Percentiles rank a stretch among this genome's conserved stretches.
These are phyloP conservation scores for Lutjanus campechanus DNA, from an alignment of 2,797 vertebrate genomes.

Conservation along the genomic window DNA sequence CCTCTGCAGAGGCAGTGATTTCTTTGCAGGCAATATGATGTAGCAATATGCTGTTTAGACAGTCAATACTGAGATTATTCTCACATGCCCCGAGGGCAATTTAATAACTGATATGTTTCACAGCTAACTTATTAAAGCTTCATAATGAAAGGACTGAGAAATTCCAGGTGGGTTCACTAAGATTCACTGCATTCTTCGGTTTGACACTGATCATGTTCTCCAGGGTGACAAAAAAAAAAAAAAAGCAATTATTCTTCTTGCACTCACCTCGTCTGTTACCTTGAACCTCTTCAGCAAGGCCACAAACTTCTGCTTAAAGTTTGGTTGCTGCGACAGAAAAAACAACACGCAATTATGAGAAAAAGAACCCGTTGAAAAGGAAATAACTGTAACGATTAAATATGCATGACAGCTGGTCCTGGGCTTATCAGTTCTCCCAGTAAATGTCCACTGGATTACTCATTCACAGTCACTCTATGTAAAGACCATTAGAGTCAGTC, in stretches of 20 bases:
- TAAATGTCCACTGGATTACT: constrained; percentile 72
- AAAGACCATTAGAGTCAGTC: constrained; percentile 73
- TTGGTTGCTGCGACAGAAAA: constrained; percentile 84
- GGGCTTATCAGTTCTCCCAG: constrained; percentile 58
- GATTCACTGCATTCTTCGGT: constrained; percentile 23
- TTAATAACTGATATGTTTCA: constrained; percentile 57
- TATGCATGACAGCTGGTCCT: constrained; percentile 56
- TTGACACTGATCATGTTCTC: constrained; percentile 31
- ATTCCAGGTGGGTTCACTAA: neutral
- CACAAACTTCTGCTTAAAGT: constrained; percentile 91
- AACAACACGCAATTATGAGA: constrained; percentile 16
- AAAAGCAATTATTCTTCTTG: constrained; percentile 9
- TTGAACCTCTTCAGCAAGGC: constrained; percentile 90
- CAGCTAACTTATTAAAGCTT: constrained; percentile 45
- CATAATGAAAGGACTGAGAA: constrained; percentile 21
- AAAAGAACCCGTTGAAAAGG: neutral
- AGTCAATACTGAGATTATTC: constrained; percentile 56
- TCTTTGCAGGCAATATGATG: constrained; percentile 38
- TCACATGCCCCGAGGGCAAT: constrained; percentile 31
- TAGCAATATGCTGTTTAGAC: constrained; percentile 46
- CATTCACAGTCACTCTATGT: constrained; percentile 71
- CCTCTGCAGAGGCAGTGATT: constrained; percentile 42
- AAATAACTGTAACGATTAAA: constrained; percentile 42
- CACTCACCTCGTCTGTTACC: constrained; percentile 89
- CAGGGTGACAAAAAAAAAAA: constrained; percentile 30